phyloP scores from a whole-genome alignment of 2,113 vertebrate genomes.

The Numida meleagris region DNA sequence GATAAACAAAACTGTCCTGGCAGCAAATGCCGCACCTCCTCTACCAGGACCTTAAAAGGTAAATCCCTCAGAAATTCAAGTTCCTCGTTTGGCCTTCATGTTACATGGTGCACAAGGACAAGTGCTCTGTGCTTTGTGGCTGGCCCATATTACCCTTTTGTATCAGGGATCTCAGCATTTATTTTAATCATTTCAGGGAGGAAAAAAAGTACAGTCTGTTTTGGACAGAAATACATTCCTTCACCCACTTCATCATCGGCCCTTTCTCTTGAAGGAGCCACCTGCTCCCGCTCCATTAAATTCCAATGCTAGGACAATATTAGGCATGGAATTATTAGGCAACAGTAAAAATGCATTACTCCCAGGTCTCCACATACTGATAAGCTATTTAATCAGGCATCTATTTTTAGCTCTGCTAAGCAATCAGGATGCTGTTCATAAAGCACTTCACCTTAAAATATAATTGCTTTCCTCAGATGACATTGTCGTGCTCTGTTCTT shows the following conservation, averaged over 20 bases:
- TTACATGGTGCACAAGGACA: not conserved
- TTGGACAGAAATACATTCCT: not conserved
- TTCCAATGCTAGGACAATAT: not conserved
- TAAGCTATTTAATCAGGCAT: not conserved
- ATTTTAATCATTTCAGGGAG: not conserved
- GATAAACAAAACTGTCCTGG: slow-evolving; percentile 7
- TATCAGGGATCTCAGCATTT: not conserved
- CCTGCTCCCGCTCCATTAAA: not conserved
- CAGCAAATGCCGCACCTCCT: not conserved
- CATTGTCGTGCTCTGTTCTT: not conserved
- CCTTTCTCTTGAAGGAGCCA: not conserved
- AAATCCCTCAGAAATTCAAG: not conserved
- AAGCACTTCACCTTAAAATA: slow-evolving; percentile 47
- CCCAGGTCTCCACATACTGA: not conserved
- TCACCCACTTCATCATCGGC: not conserved
- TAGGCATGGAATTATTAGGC: not conserved
- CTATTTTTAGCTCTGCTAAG: slow-evolving; percentile 40
- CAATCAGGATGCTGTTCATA: slow-evolving; percentile 36
- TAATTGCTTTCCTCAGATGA: slow-evolving; percentile 61
- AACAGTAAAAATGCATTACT: not conserved
- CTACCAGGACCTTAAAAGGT: not conserved
- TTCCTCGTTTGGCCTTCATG: not conserved
- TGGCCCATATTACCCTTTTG: not conserved
- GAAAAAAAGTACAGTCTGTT: not conserved
- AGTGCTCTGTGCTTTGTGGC: not conserved